Conservation (phyloP, 1,140 invertebrate species). For the Trachymyrmex cornetzi region DNA sequence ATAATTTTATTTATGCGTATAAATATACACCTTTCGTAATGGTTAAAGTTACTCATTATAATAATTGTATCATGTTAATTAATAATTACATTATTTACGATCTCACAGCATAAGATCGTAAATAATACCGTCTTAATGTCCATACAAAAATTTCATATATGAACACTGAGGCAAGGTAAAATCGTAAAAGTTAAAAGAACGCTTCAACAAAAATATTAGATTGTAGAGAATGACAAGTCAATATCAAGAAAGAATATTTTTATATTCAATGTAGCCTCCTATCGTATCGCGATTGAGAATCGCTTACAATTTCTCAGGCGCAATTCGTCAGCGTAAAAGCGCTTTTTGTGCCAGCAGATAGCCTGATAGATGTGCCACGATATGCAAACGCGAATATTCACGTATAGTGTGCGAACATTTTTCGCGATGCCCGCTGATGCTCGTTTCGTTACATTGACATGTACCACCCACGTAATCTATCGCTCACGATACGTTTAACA, state of each 20-base stretch:
- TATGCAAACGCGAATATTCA: slow-evolving; percentile 64
- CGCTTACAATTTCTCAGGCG: slow-evolving; percentile 56
- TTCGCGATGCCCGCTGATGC: slow-evolving; percentile 36
- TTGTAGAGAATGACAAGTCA: neutral
- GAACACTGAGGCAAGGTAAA: neutral
- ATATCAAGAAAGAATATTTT: slow-evolving; percentile 17
- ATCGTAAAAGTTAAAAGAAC: neutral
- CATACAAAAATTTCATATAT: no score
- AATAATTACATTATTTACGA: no score
- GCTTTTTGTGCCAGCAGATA: slow-evolving; percentile 56
- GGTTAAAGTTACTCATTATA: no score
- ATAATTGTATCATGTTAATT: no score
- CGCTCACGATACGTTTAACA: slow-evolving; percentile 60
- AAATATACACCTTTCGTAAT: no score
- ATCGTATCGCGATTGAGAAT: slow-evolving; percentile 35
- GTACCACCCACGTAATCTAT: slow-evolving; percentile 51
- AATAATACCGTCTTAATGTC: no score
- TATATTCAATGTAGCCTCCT: slow-evolving; percentile 11
- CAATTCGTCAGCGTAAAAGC: slow-evolving; percentile 58
- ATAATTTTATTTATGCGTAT: no score
- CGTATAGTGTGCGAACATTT: slow-evolving; percentile 49
- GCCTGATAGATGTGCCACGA: slow-evolving; percentile 67
- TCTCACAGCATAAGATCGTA: no score
- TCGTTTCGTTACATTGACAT: slow-evolving; percentile 63
- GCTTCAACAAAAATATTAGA: slow-evolving; percentile 2